Evolutionary conservation across 53 echinoderm and acorn worm genomes (phyloP), one percentile per base, ranked within the genome.

Genomic region (Paracentrotus lividus): DNA sequence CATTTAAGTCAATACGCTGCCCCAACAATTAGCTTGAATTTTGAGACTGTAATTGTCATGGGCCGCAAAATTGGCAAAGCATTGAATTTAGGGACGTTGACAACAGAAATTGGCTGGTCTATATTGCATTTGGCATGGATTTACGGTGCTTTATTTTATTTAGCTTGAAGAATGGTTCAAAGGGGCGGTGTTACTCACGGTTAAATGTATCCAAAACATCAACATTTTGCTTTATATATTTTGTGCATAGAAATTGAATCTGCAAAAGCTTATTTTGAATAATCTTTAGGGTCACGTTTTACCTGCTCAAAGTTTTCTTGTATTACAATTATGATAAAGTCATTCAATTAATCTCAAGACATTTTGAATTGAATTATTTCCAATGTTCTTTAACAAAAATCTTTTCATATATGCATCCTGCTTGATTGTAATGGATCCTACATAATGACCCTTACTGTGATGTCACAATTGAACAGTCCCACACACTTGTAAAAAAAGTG

Each of bases 141-240:
- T 89, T 59, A 40, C 89, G 7, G 89, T 26, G 42, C 59, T 89
- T 89, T 89, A 89, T 89, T 89, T 89, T 65, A 89, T 89, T 89
- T 89, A 64, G 40, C 45, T 26, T 1, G 43, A 27, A 13, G 60
- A 64, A 21, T 59, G 43, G 64, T 64, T 89, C 89, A 89, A 43
- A 16, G 56, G 64, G 89, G 89, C 56, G 64, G 58, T 89, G 89
- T 89, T 89, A 89, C 64, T 86, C 86, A 86, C 55, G 56, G 86
- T 29, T 86, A 86, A 86, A 55, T 55, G 55, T 33, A 55, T 86
- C 38, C 20, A 36, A 47, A 81, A 81, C 81, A 47, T 49, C 81
- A 81, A 81, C 81, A 13, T 81, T 81, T 47, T 47, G 81, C 81
- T 47, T 45, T 18, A 47, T 81, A 47, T 3, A 45, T 81, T 27